Evolutionary conservation across 1,140 invertebrate genomes (phyloP).

Genomic region (Drosophila sp.): DNA sequence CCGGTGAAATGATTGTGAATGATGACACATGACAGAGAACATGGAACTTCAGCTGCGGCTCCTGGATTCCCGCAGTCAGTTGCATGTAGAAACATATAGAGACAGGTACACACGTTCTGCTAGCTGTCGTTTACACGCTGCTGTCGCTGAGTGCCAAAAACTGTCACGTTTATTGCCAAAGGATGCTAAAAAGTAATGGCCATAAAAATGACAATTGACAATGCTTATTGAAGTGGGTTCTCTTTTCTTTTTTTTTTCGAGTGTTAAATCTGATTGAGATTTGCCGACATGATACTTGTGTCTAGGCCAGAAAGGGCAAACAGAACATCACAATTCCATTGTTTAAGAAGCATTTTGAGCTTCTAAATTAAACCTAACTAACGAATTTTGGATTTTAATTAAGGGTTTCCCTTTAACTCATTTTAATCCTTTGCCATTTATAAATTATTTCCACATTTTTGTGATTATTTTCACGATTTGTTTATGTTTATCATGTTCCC

Average conservation of each 20-base stretch:
- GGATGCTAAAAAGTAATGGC: slow-evolving; percentile 57
- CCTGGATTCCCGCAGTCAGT: slow-evolving; percentile 31
- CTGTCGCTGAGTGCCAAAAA: slow-evolving; percentile 23
- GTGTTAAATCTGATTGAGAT: slow-evolving; percentile 15
- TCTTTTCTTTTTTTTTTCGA: not conserved
- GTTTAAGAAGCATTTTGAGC: not conserved
- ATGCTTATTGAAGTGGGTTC: slow-evolving; percentile 15
- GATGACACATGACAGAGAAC: slow-evolving; percentile 68
- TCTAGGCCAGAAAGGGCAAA: slow-evolving; percentile 49
- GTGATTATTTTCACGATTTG: slow-evolving; percentile 2
- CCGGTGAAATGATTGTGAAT: slow-evolving; percentile 54
- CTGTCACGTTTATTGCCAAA: slow-evolving; percentile 54
- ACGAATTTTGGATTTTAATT: too few relatives aligned
- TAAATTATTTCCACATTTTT: not conserved
- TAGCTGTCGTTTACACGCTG: slow-evolving; percentile 27
- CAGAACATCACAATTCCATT: not conserved
- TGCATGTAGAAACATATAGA: not conserved
- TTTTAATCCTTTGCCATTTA: not conserved
- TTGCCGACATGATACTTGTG: slow-evolving; percentile 30
- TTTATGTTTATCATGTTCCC: not conserved
- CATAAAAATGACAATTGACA: slow-evolving; percentile 54
- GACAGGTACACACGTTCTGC: slow-evolving; percentile 44
- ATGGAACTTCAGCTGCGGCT: slow-evolving; percentile 33
- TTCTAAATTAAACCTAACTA: too few relatives aligned
- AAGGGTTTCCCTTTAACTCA: too few relatives aligned